phyloP scores from a whole-genome alignment of 2,888 invertebrate genomes.

The Agrochola macilenta region DNA sequence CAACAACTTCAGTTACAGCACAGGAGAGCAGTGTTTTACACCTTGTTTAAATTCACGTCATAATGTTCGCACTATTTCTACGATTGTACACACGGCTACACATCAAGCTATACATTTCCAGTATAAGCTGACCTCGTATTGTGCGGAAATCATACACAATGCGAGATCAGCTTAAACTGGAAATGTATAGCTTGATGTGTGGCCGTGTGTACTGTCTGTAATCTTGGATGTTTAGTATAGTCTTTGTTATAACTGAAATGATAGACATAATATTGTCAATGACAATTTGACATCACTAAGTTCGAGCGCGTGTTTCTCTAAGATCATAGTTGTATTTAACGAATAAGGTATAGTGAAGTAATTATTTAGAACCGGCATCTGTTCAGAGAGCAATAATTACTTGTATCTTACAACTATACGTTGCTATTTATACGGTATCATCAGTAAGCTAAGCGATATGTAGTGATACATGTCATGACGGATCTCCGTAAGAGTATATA shows the following conservation, averaged over 20 bases:
- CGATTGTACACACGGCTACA: no score
- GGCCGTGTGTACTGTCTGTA: constrained; percentile 49
- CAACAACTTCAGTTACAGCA: not conserved
- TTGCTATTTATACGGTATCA: constrained; percentile 47
- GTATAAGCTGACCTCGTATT: no score
- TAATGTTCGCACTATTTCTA: constrained; percentile 41
- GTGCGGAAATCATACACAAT: no score
- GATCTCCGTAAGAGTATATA: constrained; percentile 37
- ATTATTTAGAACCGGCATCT: constrained; percentile 43
- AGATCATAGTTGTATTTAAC: constrained; percentile 50
- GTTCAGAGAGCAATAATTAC: constrained; percentile 55
- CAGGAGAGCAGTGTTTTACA: constrained; percentile 49
- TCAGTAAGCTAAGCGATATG: constrained; percentile 38
- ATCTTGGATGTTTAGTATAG: constrained; percentile 59
- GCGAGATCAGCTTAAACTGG: no score
- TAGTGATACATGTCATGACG: constrained; percentile 3
- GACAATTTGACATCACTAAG: constrained; percentile 65
- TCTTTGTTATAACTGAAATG: constrained; percentile 46
- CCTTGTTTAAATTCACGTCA: constrained; percentile 42
- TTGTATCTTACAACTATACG: constrained; percentile 39
- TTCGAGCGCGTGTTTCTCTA: constrained; percentile 27
- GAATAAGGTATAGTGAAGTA: constrained; percentile 47
- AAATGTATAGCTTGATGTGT: no score
- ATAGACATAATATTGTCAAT: constrained; percentile 47
- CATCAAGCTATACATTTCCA: no score